phyloP scores from a whole-genome alignment of 2,797 vertebrate species.

The Syndactyla subalaris region DNA sequence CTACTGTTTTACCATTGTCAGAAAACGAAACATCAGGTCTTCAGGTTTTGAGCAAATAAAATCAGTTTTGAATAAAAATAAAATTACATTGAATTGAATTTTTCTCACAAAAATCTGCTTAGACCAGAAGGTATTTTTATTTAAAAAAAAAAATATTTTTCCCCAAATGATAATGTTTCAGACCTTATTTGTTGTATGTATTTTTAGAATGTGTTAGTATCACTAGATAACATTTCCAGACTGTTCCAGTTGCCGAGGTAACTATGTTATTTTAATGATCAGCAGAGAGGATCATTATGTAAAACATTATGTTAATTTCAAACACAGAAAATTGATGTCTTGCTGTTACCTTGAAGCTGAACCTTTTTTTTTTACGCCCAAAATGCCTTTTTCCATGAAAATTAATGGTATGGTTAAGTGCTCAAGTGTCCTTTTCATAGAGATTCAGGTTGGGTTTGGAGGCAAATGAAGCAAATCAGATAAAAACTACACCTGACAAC shows the following conservation, averaged over 20 bases:
- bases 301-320: constrained; percentile 67
- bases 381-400: constrained; percentile 12
- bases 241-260: constrained; percentile 70
- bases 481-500: not conserved
- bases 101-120: not conserved
- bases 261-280: constrained; percentile 70
- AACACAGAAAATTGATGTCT: constrained; percentile 53
- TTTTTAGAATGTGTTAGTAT: constrained; percentile 62
- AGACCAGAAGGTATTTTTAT: constrained; percentile 10
- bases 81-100: not conserved
- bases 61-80: not conserved
- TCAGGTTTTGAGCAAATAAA: not conserved
- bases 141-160: not conserved
- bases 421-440: not conserved
- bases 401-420: not conserved
- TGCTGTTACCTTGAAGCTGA: constrained; percentile 59
- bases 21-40: not conserved
- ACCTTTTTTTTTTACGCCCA: rapidly evolving
- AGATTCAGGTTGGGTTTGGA: not conserved
- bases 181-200: constrained; percentile 46
- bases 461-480: not conserved
- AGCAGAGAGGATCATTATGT: constrained; percentile 50
- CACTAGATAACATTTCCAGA: constrained; percentile 48
- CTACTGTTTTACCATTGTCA: not conserved
- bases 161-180: not conserved